Evolutionary conservation across 2,888 invertebrate species (phyloP), one percentile per base, ranked within the genome.

Genomic region (Diaprepes abbreviatus): DNA sequence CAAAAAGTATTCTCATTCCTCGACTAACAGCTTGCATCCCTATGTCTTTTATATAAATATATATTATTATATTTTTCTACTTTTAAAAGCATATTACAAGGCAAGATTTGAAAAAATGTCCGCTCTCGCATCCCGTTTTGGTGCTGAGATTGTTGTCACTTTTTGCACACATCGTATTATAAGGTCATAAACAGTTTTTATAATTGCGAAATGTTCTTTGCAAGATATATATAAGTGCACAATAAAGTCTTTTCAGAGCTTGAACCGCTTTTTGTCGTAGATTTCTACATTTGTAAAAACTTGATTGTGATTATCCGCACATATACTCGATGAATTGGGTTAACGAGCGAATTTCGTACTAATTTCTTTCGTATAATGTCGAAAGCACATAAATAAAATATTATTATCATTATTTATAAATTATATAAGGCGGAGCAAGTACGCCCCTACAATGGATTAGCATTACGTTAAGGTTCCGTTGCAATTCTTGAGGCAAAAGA

Each of bases 241-340:
- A 36, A 35, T 43, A 35, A 48, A n/a, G 16, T 36, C 35, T 62
- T 62, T 62, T 62, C 12, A 21, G 33, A 62, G 38, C 38, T 36
- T 3, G 31, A 62, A 62, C 62, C 24, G 48, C 62, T 50, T 63
- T 50, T 50, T 50, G 31, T 45, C 16, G 43, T 38, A 16, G 59
- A 59, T 59, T 59, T 59, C 59, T 59, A 59, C 24, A 59, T 59
- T 43, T 16, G 59, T 4, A 59, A 59, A 59, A 43, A 31, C 59
- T 43, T 40, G 59, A 59, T 59, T 59, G 24, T 45, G 45, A 59
- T 59, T 59, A 50, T 50, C 28, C 14, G 28, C 16, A 14, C 28
- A 17, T 43, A 59, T 31, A 59, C 43, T 31, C 16, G 43, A 59
- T 45, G 31, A 59, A 59, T 59, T 43, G 45, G 59, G 59, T 59